Evolutionary conservation across 2,797 vertebrate genomes (phyloP).

Genomic region (Simalia tracyae): DNA sequence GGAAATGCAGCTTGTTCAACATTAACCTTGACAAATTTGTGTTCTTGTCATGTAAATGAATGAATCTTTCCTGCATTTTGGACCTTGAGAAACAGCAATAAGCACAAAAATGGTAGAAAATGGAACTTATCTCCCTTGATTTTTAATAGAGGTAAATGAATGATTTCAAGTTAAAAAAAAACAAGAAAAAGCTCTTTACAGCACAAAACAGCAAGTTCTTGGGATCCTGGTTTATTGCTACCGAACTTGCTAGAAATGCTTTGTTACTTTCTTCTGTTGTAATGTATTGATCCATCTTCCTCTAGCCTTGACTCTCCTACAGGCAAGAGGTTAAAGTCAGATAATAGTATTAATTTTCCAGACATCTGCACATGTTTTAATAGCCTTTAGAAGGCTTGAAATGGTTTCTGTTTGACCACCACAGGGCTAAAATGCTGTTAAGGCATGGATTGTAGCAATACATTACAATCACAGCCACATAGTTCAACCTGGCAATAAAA

Average conservation of each 20-base stretch:
- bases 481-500: conserved; percentile 69
- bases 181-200: conserved; percentile 53
- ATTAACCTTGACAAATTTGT: conserved; percentile 61
- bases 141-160: conserved; percentile 64
- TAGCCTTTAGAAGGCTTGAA: conserved; percentile 76
- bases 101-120: conserved; percentile 49
- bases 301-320: conserved; percentile 69
- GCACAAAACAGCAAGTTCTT: conserved; percentile 26
- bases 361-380: conserved; percentile 80
- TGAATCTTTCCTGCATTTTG: conserved; percentile 42
- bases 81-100: conserved; percentile 56
- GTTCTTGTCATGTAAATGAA: conserved; percentile 60
- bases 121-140: conserved; percentile 42
- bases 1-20: conserved; percentile 49
- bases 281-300: conserved; percentile 74
- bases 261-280: conserved; percentile 58
- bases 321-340: conserved; percentile 76
- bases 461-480: conserved; percentile 68
- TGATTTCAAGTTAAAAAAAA: conserved; percentile 44
- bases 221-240: conserved; percentile 43
- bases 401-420: conserved; percentile 74
- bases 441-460: conserved; percentile 71
- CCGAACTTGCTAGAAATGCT: conserved; percentile 56
- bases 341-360: conserved; percentile 82
- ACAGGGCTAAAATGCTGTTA: conserved; percentile 78